phyloP scores from a whole-genome alignment of 2,888 invertebrate genomes.

The Pristionchus japonicus region DNA sequence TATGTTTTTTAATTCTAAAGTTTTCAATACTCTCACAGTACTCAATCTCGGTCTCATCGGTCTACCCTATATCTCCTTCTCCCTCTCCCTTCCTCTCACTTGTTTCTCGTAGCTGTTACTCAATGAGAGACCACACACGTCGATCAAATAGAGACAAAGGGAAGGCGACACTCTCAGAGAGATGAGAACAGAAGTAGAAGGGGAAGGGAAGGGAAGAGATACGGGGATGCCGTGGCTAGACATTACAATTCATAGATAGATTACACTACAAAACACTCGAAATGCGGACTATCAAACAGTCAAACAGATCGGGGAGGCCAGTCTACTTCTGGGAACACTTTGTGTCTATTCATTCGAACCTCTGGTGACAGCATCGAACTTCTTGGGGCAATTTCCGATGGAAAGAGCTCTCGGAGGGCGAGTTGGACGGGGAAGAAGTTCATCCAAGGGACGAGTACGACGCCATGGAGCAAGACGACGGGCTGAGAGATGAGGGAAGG shows the following conservation, averaged over 20 bases:
- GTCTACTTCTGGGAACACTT: background rate
- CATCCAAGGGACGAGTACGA: slow-evolving; percentile 30
- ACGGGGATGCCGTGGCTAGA: background rate
- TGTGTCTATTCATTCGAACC: background rate
- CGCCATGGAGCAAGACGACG: slow-evolving; percentile 45
- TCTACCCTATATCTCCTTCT: background rate
- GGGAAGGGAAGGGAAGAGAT: background rate
- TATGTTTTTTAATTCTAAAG: background rate
- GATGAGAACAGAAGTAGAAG: background rate
- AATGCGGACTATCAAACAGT: background rate
- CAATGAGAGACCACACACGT: background rate
- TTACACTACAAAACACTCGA: background rate
- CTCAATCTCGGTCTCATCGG: background rate
- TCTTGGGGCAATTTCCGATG: background rate
- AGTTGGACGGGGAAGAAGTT: slow-evolving; percentile 9
- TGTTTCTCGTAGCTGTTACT: background rate
- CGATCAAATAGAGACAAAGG: slow-evolving; percentile 25
- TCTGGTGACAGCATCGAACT: slow-evolving; percentile 44
- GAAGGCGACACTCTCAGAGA: background rate
- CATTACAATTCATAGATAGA: background rate
- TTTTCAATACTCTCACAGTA: background rate
- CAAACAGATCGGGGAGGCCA: background rate
- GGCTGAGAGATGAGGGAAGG: background rate
- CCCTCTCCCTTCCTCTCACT: too few species aligned
- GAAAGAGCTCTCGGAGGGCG: background rate